Percentiles rank a stretch among this genome's conserved stretches.
Conservation (phyloP, 2,888 invertebrate genomes). For the Thecophora atra region DNA sequence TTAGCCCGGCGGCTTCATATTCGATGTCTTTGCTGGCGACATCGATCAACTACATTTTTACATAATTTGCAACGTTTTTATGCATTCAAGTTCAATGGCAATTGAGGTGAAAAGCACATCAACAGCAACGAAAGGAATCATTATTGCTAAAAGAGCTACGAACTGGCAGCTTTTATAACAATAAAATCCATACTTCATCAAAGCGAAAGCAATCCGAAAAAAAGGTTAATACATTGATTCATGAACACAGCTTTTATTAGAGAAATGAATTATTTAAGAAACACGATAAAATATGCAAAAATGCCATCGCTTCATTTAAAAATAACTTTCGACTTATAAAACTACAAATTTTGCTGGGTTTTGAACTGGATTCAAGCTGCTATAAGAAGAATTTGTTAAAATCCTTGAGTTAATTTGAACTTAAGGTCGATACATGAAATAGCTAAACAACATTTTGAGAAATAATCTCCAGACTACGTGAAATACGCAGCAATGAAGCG, state of each 20-base stretch:
- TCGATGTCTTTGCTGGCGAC: no score
- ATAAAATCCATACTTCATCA: not conserved
- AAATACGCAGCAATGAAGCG: not conserved
- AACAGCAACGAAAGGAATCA: slow-evolving; percentile 27
- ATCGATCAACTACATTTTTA: not conserved
- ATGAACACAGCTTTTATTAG: slow-evolving; percentile 15
- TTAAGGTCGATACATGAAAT: not conserved
- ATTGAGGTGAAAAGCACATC: slow-evolving; percentile 36
- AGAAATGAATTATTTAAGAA: slow-evolving; percentile 11
- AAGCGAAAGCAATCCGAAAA: not conserved
- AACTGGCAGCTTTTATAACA: not conserved
- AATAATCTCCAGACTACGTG: not conserved
- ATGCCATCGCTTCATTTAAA: not conserved
- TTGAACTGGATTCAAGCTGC: not conserved
- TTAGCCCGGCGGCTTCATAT: no score
- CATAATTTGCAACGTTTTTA: slow-evolving; percentile 32
- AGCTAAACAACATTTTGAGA: not conserved
- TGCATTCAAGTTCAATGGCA: slow-evolving; percentile 57
- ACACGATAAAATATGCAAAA: not conserved
- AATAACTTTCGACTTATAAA: not conserved
- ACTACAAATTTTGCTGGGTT: not conserved
- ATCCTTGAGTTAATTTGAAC: not conserved
- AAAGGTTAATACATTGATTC: slow-evolving; percentile 10
- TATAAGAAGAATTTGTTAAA: slow-evolving; percentile 9
- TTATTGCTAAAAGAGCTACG: not conserved